A percentile compares a stretch with the other conserved stretches of the same genome.
These are phyloP conservation scores for Synaphobranchus kaupii DNA, from an alignment of 2,797 vertebrate species.

Conservation along the genomic window DNA sequence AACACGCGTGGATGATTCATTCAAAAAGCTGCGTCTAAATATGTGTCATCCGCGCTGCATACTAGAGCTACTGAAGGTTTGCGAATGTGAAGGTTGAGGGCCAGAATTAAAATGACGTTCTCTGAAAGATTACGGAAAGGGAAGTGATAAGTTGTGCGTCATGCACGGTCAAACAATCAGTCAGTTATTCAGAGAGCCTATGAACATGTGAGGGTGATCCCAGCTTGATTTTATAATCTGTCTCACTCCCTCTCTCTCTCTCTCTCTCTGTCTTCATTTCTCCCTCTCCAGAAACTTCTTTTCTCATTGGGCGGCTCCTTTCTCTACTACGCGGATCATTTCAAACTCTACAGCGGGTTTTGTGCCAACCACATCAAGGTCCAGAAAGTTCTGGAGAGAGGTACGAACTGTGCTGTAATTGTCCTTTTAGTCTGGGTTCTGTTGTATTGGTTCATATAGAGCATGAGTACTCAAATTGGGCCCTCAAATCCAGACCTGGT, in stretches of 20 bases:
- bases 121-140: neutral
- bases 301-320: conserved; percentile 92
- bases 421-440: neutral
- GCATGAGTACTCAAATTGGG: too few relatives aligned
- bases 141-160: neutral
- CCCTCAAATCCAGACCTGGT: too few relatives aligned
- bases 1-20: neutral
- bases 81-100: neutral
- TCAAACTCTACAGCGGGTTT: conserved; percentile 96
- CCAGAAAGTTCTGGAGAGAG: conserved; percentile 94
- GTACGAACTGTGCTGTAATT: conserved; percentile 59
- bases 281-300: conserved; percentile 80
- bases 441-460: neutral
- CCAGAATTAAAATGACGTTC: neutral
- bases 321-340: conserved; percentile 94
- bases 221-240: neutral
- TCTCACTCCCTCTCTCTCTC: neutral
- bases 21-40: too few relatives aligned
- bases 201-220: neutral
- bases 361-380: conserved; percentile 96
- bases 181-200: neutral
- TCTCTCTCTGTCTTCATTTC: neutral
- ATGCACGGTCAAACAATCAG: neutral
- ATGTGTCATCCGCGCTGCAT: neutral
- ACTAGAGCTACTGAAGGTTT: neutral